These are phyloP conservation scores for Threskiornis aethiopicus DNA, from an alignment of 2,797 vertebrate species.

Conservation along the genomic window DNA sequence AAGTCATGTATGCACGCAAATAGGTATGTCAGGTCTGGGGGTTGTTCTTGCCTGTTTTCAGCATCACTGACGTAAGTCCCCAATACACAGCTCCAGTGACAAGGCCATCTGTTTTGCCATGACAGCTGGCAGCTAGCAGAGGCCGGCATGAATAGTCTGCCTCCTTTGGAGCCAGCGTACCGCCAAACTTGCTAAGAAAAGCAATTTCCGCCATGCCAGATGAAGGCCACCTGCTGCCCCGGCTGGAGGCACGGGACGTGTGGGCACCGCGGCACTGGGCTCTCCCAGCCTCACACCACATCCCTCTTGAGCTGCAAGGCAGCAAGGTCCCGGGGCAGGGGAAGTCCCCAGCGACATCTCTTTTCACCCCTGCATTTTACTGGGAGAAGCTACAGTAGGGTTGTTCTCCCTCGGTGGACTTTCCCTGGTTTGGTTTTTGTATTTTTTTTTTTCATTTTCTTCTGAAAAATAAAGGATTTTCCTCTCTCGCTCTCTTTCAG, in stretches of 20 bases:
- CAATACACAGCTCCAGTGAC: neutral
- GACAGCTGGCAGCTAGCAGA: conserved; percentile 52
- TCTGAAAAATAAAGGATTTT: neutral
- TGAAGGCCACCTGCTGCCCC: neutral
- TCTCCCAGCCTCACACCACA: neutral
- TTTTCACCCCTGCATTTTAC: neutral
- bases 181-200: neutral
- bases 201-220: neutral
- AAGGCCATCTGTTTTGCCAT: conserved; percentile 24
- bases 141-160: neutral
- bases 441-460: neutral
- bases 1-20: neutral
- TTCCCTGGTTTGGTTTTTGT: neutral
- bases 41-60: neutral
- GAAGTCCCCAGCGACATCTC: neutral
- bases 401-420: neutral
- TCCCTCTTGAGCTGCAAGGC: neutral
- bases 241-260: neutral
- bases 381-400: neutral
- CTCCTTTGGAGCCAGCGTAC: neutral
- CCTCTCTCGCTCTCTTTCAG: neutral
- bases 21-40: neutral
- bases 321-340: neutral
- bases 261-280: neutral
- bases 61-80: neutral